Conservation (phyloP, 2,888 invertebrate genomes). For the Nudaria mundana region DNA sequence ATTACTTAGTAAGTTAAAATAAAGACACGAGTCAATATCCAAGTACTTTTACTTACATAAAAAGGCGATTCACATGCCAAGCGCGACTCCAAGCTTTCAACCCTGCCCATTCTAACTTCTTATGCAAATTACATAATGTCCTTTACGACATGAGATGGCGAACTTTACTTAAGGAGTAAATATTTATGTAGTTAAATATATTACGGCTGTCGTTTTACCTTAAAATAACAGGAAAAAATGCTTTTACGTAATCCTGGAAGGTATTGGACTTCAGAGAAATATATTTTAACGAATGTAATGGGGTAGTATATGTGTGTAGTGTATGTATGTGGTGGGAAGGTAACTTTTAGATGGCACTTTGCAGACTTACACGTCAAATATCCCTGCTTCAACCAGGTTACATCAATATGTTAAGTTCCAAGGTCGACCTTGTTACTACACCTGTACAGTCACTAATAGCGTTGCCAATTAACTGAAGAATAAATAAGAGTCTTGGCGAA, state of each 20-base stretch:
- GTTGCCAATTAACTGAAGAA: too few relatives aligned
- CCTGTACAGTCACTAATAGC: too few relatives aligned
- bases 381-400: too few relatives aligned
- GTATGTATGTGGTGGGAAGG: too few relatives aligned
- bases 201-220: slow-evolving; percentile 30
- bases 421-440: too few relatives aligned
- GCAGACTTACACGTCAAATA: too few relatives aligned
- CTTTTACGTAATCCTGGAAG: slow-evolving; percentile 2
- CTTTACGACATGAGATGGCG: slow-evolving; percentile 75
- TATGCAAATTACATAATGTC: slow-evolving; percentile 78
- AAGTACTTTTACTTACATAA: slow-evolving; percentile 56
- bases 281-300: too few relatives aligned
- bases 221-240: slow-evolving; percentile 12
- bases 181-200: slow-evolving; percentile 60
- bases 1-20: slow-evolving; percentile 5
- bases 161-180: slow-evolving; percentile 74
- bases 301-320: too few relatives aligned
- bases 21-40: slow-evolving; percentile 58
- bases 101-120: slow-evolving; percentile 75
- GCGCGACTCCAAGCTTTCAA: slow-evolving; percentile 71
- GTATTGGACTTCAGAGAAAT: neutral
- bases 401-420: too few relatives aligned
- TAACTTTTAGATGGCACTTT: too few relatives aligned
- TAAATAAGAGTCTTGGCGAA: too few relatives aligned
- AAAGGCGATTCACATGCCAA: slow-evolving; percentile 75